Percentiles rank a stretch among this genome's conserved stretches.
Evolutionary conservation across 1,140 invertebrate species (phyloP).

Genomic region (Anoplolepis gracilipes): DNA sequence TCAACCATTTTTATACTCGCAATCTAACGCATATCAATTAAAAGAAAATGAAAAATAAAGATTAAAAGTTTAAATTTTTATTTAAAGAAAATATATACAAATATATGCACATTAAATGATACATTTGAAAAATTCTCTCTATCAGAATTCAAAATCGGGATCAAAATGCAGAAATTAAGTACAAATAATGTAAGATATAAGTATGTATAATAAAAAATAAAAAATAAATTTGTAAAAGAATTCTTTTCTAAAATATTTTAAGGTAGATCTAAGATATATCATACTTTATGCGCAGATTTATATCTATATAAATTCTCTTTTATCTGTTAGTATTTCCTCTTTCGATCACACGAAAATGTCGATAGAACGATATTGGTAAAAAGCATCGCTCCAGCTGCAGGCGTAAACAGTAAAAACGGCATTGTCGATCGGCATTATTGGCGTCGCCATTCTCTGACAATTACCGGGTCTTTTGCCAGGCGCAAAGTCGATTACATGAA

Average conservation of each 20-base stretch:
- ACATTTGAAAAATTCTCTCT: neutral
- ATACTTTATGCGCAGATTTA: neutral
- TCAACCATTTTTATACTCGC: neutral
- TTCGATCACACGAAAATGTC: neutral
- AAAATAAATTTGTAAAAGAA: too few species aligned
- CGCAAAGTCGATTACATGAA: slow-evolving; percentile 74
- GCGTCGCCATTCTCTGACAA: slow-evolving; percentile 60
- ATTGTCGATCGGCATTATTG: slow-evolving; percentile 65
- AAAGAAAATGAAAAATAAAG: neutral
- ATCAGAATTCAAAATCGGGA: neutral
- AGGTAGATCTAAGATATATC: neutral
- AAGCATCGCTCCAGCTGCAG: slow-evolving; percentile 8
- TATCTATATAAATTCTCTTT: neutral
- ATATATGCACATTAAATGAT: neutral
- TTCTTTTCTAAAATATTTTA: neutral
- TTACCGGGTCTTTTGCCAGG: slow-evolving; percentile 69
- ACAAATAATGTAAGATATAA: neutral
- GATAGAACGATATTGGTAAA: slow-evolving; percentile 33
- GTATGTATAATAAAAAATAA: neutral
- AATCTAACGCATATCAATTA: neutral
- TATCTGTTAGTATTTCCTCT: slow-evolving; percentile 18
- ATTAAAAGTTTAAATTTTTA: neutral
- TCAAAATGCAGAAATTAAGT: neutral
- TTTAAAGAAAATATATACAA: too few species aligned
- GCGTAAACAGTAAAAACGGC: slow-evolving; percentile 55